These are phyloP conservation scores for Sylvietta virens DNA, from an alignment of 2,113 vertebrate genomes.

Conservation along the genomic window DNA sequence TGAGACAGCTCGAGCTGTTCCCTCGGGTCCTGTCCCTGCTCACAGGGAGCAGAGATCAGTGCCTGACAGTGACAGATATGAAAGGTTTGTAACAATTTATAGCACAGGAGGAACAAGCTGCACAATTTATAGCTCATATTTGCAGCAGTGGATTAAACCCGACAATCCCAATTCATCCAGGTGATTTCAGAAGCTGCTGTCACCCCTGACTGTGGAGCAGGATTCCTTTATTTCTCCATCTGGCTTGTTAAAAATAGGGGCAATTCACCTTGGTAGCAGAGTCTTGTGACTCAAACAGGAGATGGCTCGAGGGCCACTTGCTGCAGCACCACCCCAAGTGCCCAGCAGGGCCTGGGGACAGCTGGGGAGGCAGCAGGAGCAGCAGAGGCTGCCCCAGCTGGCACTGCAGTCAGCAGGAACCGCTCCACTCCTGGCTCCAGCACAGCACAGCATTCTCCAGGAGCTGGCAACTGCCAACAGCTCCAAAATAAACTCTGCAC, in stretches of 20 bases:
- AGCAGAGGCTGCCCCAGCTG: not conserved
- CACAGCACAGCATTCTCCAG: not conserved
- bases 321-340: not conserved
- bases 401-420: not conserved
- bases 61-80: not conserved
- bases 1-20: not conserved
- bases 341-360: not conserved
- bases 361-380: not conserved
- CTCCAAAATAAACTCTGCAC: conserved; percentile 11
- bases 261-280: not conserved
- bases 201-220: not conserved
- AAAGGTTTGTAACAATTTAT: not conserved
- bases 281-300: not conserved
- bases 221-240: not conserved
- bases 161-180: not conserved
- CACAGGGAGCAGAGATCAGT: not conserved
- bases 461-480: not conserved
- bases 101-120: not conserved
- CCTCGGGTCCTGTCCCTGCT: not conserved
- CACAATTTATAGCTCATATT: not conserved
- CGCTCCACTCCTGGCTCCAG: not conserved
- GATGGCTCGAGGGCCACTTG: not conserved
- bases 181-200: not conserved
- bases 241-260: not conserved
- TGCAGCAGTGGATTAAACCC: not conserved